Conservation (phyloP, 2,888 invertebrate genomes). For the Limnephilus rhombicus region DNA sequence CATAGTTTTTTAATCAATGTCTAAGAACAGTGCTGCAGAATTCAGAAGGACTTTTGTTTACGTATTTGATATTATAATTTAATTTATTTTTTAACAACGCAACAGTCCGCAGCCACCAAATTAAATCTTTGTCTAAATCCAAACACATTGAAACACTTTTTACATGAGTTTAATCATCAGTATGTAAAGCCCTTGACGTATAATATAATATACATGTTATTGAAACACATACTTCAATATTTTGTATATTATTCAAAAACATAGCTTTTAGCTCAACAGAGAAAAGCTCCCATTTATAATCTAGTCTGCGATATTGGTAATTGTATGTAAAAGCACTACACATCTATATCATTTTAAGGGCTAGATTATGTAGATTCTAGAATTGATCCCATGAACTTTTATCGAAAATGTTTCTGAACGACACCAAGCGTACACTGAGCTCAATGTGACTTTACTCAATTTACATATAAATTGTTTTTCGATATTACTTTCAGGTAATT, state of each 20-base stretch:
- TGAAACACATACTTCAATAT: no score
- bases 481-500: background rate
- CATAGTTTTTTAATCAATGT: no score
- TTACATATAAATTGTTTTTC: constrained; percentile 11
- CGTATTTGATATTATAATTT: no score
- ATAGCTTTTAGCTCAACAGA: background rate
- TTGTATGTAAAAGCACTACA: background rate
- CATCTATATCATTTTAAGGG: background rate
- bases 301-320: background rate
- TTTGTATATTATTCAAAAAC: background rate
- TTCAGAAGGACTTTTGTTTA: no score
- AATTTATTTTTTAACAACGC: no score
- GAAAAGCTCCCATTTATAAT: background rate
- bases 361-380: background rate
- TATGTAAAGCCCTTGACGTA: no score
- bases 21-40: no score
- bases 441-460: background rate
- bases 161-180: no score
- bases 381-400: background rate
- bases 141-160: no score
- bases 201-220: no score
- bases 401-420: background rate
- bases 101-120: no score
- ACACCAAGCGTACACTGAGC: background rate
- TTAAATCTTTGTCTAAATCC: no score